These are phyloP conservation scores for Syrmaticus mikado DNA, from an alignment of 2,113 vertebrate genomes.

Conservation along the genomic window DNA sequence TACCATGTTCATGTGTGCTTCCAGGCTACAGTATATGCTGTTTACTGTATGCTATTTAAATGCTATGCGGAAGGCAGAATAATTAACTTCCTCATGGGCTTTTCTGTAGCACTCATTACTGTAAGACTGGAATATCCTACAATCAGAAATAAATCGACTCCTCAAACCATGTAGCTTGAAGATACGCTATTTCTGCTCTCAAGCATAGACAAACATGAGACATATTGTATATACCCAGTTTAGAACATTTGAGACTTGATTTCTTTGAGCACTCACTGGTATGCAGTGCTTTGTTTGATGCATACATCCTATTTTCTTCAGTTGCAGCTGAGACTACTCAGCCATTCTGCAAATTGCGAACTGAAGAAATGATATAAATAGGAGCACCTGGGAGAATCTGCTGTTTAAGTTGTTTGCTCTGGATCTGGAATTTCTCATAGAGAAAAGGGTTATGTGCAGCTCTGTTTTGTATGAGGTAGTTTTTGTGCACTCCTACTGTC, in stretches of 20 bases:
- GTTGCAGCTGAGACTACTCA: conserved; percentile 12
- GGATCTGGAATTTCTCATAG: neutral
- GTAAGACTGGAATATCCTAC: conserved; percentile 18
- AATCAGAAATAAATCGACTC: conserved; percentile 24
- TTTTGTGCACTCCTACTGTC: neutral
- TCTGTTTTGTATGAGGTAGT: neutral
- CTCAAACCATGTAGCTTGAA: neutral
- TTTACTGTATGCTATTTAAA: conserved; percentile 19
- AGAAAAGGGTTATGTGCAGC: accelerated
- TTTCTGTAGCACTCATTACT: conserved; percentile 1
- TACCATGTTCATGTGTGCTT: neutral
- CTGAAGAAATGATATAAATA: neutral
- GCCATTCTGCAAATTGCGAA: neutral
- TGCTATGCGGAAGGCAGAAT: conserved; percentile 28
- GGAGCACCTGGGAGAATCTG: neutral
- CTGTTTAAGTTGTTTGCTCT: neutral
- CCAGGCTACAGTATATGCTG: neutral
- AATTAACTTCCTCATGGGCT: conserved; percentile 37
- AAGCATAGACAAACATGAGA: neutral
- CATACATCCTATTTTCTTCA: neutral
- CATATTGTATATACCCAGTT: neutral
- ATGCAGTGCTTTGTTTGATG: neutral
- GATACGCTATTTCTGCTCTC: neutral
- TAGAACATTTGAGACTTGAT: conserved; percentile 13
- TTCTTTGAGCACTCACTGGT: neutral